Percentiles rank a stretch among this genome's conserved stretches.
phyloP scores from a whole-genome alignment of 2,113 vertebrate species.

The cattle (Bos taurus) region ARS-UCD2.0 NC_037338.1:3525001-3525500 shows the following conservation, averaged over 20 bases:
- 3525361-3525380: neutral
- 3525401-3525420: neutral
- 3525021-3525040: neutral
- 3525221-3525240: neutral
- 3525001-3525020: neutral
- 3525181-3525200: neutral
- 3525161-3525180: neutral
- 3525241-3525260: neutral
- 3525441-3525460: neutral
- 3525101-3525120: neutral
- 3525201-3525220: neutral
- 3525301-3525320: neutral
- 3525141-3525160: neutral
- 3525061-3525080: neutral
- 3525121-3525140: neutral
- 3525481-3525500: neutral
- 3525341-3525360: neutral
- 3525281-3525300: neutral
- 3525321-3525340: neutral
- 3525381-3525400: neutral
- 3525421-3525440: neutral
- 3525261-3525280: neutral
- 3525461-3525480: neutral
- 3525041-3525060: neutral
- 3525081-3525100: neutral